Percentiles rank a stretch among this genome's conserved stretches.
These are phyloP conservation scores for Hemibagrus wyckioides DNA, from an alignment of 2,113 vertebrate species.

Conservation along the genomic window DNA sequence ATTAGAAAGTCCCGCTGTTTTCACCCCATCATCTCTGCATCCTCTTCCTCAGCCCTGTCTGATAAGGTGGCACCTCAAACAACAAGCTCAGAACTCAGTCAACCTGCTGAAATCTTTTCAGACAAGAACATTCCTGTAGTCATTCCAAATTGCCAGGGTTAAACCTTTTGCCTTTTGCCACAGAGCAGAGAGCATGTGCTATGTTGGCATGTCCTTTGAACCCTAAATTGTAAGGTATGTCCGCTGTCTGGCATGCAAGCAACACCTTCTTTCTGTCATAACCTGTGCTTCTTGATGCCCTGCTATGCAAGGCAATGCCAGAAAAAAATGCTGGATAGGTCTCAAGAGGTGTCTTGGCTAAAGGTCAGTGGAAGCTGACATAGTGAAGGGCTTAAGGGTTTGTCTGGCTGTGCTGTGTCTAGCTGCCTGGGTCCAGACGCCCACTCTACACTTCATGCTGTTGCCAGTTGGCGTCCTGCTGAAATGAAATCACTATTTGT, in stretches of 20 bases:
- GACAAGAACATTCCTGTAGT: slow-evolving; percentile 16
- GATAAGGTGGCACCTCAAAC: not conserved
- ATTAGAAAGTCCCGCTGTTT: slow-evolving; percentile 57
- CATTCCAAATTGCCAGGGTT: slow-evolving; percentile 7
- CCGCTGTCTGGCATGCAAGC: slow-evolving; percentile 53
- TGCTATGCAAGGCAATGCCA: not conserved
- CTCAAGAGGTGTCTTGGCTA: slow-evolving; percentile 37
- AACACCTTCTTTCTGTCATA: slow-evolving; percentile 33
- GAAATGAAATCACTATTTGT: slow-evolving; percentile 44
- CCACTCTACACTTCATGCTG: slow-evolving; percentile 29
- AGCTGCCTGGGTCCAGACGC: slow-evolving; percentile 28
- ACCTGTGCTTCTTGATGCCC: slow-evolving; percentile 21
- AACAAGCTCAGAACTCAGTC: not conserved
- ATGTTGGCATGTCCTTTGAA: not conserved
- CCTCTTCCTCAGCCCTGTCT: slow-evolving; percentile 20
- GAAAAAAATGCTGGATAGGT: slow-evolving; percentile 24
- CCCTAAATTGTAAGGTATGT: slow-evolving; percentile 64
- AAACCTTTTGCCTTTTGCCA: slow-evolving; percentile 15
- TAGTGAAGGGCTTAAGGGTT: slow-evolving; percentile 43
- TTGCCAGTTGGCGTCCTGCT: slow-evolving; percentile 51
- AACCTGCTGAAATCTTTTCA: slow-evolving; percentile 22
- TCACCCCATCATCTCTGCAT: slow-evolving; percentile 41
- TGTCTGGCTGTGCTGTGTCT: slow-evolving; percentile 32
- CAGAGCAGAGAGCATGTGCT: slow-evolving; percentile 31
- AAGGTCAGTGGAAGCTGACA: slow-evolving; percentile 28